Percentiles rank a stretch among this genome's conserved stretches.
phyloP scores from a whole-genome alignment of 2,888 invertebrate genomes.

The Chaetoderma sp. region DNA sequence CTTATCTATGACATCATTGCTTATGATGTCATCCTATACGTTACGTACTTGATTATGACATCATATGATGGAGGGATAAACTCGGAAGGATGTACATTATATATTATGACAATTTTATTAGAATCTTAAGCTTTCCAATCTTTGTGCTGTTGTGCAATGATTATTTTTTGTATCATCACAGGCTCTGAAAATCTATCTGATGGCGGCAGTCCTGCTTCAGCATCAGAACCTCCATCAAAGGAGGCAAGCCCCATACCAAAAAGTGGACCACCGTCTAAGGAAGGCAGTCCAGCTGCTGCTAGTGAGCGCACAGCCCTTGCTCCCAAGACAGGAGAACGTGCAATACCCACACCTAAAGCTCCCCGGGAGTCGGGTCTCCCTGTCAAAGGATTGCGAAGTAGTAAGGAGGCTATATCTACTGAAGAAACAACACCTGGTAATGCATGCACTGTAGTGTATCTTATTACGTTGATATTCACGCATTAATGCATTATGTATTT shows the following conservation, averaged over 20 bases:
- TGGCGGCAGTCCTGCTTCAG: conserved; percentile 18
- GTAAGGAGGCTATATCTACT: conserved; percentile 41
- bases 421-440: conserved; percentile 38
- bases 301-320: conserved; percentile 35
- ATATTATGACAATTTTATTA: no score
- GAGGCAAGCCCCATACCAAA: conserved; percentile 38
- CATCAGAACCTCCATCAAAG: no score
- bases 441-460: no score
- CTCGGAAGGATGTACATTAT: no score
- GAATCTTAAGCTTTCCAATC: no score
- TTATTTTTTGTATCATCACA: conserved; percentile 15
- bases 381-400: conserved; percentile 26
- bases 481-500: no score
- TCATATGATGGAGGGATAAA: no score
- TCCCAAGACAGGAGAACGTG: conserved; percentile 14
- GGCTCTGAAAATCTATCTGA: conserved; percentile 55
- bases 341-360: conserved; percentile 18
- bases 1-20: no score
- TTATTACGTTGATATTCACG: no score
- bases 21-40: no score
- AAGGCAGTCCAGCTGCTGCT: conserved; percentile 40
- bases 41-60: no score
- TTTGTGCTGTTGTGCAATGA: not conserved
- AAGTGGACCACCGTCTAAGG: conserved; percentile 33
- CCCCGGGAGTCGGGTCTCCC: conserved; percentile 26